These are phyloP conservation scores for Aix galericulata DNA, from an alignment of 2,113 vertebrate genomes.

Conservation along the genomic window DNA sequence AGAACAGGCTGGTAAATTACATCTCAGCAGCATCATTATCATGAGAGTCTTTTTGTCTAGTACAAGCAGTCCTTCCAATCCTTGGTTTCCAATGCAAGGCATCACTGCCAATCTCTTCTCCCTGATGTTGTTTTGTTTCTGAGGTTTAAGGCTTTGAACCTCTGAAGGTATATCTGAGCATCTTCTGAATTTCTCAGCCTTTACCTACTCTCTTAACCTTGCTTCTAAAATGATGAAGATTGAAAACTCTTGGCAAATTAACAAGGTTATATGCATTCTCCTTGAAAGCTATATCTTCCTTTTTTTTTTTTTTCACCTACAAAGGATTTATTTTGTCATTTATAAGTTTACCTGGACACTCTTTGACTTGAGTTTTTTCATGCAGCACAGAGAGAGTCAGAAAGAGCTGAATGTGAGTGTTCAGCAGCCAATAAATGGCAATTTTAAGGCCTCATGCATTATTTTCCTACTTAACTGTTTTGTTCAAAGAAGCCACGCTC, in stretches of 20 bases:
- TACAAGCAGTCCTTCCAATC: not conserved
- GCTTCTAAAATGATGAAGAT: constrained; percentile 20
- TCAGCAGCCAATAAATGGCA: not conserved
- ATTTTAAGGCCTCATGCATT: not conserved
- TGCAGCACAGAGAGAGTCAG: not conserved
- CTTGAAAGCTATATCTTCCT: constrained; percentile 37
- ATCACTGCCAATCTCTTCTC: not conserved
- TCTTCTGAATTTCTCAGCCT: not conserved
- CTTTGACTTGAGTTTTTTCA: not conserved
- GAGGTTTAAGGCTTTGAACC: not conserved
- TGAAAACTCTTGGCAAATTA: constrained; percentile 51
- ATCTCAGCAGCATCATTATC: constrained; percentile 22
- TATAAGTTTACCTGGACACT: not conserved
- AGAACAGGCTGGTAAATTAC: constrained; percentile 46
- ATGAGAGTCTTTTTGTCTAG: not conserved
- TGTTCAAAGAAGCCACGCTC: not conserved
- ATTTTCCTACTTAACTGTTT: not conserved
- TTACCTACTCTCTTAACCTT: constrained; percentile 9
- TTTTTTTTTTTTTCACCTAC: not conserved
- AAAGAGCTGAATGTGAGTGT: not conserved
- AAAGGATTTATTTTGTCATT: constrained; percentile 23
- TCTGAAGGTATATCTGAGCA: not conserved
- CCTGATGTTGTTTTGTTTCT: constrained; percentile 1
- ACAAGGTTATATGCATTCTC: constrained; percentile 1
- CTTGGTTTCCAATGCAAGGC: not conserved